phyloP scores from a whole-genome alignment of 2,888 invertebrate species.

The Plebejus anna region DNA sequence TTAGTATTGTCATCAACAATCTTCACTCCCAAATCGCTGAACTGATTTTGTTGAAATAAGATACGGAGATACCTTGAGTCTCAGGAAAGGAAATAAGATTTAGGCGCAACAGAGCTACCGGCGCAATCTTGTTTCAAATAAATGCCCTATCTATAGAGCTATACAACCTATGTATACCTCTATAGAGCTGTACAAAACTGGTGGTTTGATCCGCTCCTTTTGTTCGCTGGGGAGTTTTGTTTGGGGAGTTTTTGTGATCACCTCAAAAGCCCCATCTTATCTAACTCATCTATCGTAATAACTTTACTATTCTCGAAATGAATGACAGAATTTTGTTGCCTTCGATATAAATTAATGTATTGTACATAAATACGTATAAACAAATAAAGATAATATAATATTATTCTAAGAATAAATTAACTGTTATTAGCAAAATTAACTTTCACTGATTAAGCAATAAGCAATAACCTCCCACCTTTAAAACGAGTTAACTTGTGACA shows the following conservation, averaged over 20 bases:
- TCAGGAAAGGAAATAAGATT: too few species aligned
- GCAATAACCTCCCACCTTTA: neutral
- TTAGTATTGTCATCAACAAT: too few species aligned
- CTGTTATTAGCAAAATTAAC: neutral
- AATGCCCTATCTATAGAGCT: neutral
- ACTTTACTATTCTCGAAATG: slow-evolving; percentile 50
- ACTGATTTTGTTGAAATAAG: too few species aligned
- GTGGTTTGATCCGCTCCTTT: slow-evolving; percentile 67
- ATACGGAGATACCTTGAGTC: too few species aligned
- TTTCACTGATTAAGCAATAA: neutral
- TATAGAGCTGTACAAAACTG: slow-evolving; percentile 47
- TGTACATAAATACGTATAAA: neutral
- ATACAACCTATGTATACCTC: slow-evolving; percentile 47
- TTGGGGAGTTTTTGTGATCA: slow-evolving; percentile 65
- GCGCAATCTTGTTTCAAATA: too few species aligned
- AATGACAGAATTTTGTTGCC: slow-evolving; percentile 39
- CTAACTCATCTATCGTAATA: slow-evolving; percentile 63
- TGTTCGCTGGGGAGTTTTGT: slow-evolving; percentile 72
- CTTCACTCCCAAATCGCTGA: too few species aligned
- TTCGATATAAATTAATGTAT: neutral
- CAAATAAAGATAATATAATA: neutral
- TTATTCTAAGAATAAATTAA: neutral
- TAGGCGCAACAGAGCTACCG: too few species aligned
- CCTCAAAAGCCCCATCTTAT: slow-evolving; percentile 71
- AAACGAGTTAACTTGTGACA: neutral